Evolutionary conservation across 2,888 invertebrate genomes (phyloP), one percentile per base, ranked within the genome.

Genomic region (Andrena chrysosceles): DNA sequence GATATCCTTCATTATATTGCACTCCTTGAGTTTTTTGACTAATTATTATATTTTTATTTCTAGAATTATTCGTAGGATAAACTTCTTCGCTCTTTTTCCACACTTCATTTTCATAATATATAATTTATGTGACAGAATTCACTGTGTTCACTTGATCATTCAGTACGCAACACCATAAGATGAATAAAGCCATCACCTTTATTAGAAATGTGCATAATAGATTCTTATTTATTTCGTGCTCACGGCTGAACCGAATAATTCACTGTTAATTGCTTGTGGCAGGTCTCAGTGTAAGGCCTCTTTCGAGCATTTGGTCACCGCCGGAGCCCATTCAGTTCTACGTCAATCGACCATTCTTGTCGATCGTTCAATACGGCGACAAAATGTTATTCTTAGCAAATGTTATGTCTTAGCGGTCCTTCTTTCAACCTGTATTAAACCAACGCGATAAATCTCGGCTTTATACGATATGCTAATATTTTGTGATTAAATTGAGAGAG

Each of bases 341-440:
- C 49, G 85, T 90, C 54, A 81, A 91, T 77, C 88, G 85, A 70
- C 90, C 90, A 62, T 90, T 85, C 67, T 33, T 91, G 66, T 85
- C 76, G 49, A 67, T 84, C 33, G 33, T 91, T 82, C 77, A 59
- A 63, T 62, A 74, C 60, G 0, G 56, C 23, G n/a, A 77, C 35
- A 5, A 83, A 35, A 42, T 69, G n/a, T 64, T 89, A 8, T 88
- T 89, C 13, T n/a, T 81, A 49, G 79, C 73, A 20, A 69, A 31
- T 16, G 20, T 31, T 33, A 26, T 29, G 7, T 64, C 35, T 1
- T 85, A 73, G 48, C 7, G 29, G 3, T 52, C 6, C 20, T 59
- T 52, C 10, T 35, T n/a, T 8, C 20, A 23, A 2, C 2, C 48
- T 49, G 3, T 35, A 72, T n/a, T 8, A 49, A 49, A 26, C 2